Evolutionary conservation across 2,888 invertebrate genomes (phyloP).

Genomic region (Limulus polyphemus): DNA sequence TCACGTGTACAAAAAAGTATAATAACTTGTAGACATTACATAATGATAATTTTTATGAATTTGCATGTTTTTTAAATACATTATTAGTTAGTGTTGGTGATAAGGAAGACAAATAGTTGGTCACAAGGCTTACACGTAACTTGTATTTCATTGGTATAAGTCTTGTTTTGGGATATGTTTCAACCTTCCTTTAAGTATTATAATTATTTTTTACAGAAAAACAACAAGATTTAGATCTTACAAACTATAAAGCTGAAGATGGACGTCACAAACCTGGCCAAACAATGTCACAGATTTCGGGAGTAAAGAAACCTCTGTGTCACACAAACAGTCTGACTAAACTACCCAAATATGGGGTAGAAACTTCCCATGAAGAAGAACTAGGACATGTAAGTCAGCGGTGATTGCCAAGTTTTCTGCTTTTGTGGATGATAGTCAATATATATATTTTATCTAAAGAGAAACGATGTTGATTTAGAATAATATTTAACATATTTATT

Average conservation of each 20-base stretch:
- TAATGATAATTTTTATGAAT: too few species aligned
- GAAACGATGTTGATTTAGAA: too few species aligned
- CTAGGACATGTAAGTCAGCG: constrained; percentile 48
- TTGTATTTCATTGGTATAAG: neutral
- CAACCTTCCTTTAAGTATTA: constrained; percentile 2
- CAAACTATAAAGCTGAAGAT: constrained; percentile 67
- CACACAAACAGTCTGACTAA: constrained; percentile 44
- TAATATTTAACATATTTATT: too few species aligned
- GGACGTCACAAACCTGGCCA: constrained; percentile 23
- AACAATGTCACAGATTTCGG: constrained; percentile 71
- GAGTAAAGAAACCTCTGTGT: constrained; percentile 57
- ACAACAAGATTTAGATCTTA: constrained; percentile 84
- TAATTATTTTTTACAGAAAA: constrained; percentile 56
- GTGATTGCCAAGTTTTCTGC: too few species aligned
- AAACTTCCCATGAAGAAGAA: constrained; percentile 75
- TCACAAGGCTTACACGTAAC: too few species aligned
- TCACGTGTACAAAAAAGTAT: too few species aligned
- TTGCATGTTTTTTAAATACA: too few species aligned
- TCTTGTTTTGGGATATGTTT: neutral
- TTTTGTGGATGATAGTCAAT: too few species aligned
- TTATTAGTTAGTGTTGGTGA: too few species aligned
- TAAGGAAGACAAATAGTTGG: too few species aligned
- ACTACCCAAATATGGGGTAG: constrained; percentile 83
- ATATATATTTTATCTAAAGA: too few species aligned
- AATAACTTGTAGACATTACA: too few species aligned